Evolutionary conservation across 64 coral and sea anemone species (phyloP).

Genomic region (Astreopora myriophthalma): DNA sequence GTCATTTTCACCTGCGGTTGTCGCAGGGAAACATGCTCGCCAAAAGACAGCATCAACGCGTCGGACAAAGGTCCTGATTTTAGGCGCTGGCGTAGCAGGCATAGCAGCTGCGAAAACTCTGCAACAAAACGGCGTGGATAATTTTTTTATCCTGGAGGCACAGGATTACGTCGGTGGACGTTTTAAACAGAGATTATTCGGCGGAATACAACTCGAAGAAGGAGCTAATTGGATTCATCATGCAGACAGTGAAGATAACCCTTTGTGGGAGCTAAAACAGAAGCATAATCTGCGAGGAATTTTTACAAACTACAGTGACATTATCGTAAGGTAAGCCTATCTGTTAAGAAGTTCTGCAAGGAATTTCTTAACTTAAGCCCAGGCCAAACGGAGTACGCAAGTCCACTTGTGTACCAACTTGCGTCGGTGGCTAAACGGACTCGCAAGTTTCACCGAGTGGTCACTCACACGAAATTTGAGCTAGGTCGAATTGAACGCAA

Average conservation of each 20-base stretch:
- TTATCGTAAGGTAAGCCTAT: constrained; percentile 55
- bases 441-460: too few relatives aligned
- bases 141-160: constrained; percentile 65
- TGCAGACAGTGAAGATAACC: not conserved
- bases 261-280: constrained; percentile 53
- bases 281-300: constrained; percentile 53
- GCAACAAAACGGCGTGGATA: constrained; percentile 13
- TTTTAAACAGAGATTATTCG: constrained; percentile 55
- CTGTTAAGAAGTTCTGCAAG: not conserved
- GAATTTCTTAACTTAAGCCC: not conserved
- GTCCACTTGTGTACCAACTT: too few relatives aligned
- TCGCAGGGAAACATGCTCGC: not conserved
- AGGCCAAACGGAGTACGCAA: too few relatives aligned
- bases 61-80: constrained; percentile 54
- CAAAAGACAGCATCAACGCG: not conserved
- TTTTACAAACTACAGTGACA: constrained; percentile 45
- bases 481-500: too few relatives aligned
- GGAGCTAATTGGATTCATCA: constrained; percentile 74
- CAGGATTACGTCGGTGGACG: constrained; percentile 54
- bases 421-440: too few relatives aligned
- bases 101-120: constrained; percentile 56
- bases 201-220: constrained; percentile 56
- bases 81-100: constrained; percentile 47
- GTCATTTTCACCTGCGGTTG: not conserved
- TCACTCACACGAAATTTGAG: too few relatives aligned